A percentile compares a stretch with the other conserved stretches of the same genome.
Conservation (phyloP, 2,888 invertebrate species). For the Cerastis leucographa region DNA sequence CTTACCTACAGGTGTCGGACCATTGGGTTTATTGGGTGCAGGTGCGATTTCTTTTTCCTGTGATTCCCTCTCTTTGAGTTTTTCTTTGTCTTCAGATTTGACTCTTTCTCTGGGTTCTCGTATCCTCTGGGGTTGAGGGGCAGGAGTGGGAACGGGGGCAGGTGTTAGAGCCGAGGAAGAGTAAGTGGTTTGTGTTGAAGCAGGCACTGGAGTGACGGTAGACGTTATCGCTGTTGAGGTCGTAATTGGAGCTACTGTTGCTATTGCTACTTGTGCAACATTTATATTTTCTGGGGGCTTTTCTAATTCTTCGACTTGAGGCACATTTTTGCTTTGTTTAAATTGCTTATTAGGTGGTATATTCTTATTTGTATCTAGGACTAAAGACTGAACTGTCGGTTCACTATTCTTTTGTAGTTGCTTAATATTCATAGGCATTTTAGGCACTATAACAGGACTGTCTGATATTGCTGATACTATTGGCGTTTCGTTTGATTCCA, state of each 20-base stretch:
- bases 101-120: conserved; percentile 79
- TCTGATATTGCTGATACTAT: conserved; percentile 93
- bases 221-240: conserved; percentile 59
- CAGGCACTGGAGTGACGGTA: conserved; percentile 57
- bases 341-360: conserved; percentile 79
- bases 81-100: conserved; percentile 78
- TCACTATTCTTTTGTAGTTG: conserved; percentile 85
- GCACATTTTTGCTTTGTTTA: conserved; percentile 82
- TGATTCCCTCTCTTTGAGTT: conserved; percentile 66
- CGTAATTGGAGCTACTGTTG: conserved; percentile 56
- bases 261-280: conserved; percentile 50
- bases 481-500: conserved; percentile 89
- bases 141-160: conserved; percentile 53
- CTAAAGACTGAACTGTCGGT: conserved; percentile 77
- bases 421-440: conserved; percentile 86
- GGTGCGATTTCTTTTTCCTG: conserved; percentile 68
- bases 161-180: conserved; percentile 47
- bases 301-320: conserved; percentile 79
- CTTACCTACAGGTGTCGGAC: conserved; percentile 79
- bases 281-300: conserved; percentile 70
- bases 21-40: conserved; percentile 73
- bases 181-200: conserved; percentile 46
- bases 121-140: conserved; percentile 80
- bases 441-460: conserved; percentile 92
- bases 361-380: conserved; percentile 84